Conservation (phyloP, 2,113 vertebrate species). For the Leptobrachium ailaonicum region DNA sequence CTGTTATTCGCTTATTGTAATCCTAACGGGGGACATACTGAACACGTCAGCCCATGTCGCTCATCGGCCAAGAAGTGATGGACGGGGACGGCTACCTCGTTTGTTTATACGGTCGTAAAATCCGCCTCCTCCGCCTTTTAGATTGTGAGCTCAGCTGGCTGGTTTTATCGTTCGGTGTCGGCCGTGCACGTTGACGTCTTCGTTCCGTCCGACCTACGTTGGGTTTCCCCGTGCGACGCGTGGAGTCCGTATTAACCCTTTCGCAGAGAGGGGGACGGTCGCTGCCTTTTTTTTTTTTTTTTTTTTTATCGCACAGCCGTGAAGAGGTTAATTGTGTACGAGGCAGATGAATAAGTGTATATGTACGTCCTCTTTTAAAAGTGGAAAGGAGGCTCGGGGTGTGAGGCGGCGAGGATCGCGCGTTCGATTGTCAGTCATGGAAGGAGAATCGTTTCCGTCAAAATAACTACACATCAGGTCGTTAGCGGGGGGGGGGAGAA, state of each 20-base stretch:
- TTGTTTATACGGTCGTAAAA: background rate
- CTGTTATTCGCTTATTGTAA: background rate
- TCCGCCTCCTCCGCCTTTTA: background rate
- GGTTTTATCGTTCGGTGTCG: background rate
- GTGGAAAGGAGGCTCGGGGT: background rate
- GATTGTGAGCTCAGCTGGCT: constrained; percentile 17
- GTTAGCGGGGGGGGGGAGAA: constrained; percentile 9
- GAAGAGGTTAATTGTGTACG: too few species aligned
- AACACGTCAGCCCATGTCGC: background rate
- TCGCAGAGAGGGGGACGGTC: too few species aligned
- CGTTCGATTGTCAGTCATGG: background rate
- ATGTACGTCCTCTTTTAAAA: background rate
- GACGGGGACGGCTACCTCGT: background rate
- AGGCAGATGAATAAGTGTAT: too few species aligned
- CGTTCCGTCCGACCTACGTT: background rate
- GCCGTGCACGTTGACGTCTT: background rate
- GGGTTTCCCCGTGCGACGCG: background rate
- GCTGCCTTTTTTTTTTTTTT: too few species aligned
- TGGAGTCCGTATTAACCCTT: background rate
- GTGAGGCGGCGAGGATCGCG: background rate
- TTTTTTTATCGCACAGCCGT: too few species aligned
- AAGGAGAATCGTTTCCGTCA: constrained; percentile 18
- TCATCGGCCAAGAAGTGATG: background rate
- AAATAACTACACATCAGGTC: constrained; percentile 31
- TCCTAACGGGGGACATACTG: background rate